phyloP scores from a whole-genome alignment of 2,888 invertebrate genomes.

The Rutpela maculata region DNA sequence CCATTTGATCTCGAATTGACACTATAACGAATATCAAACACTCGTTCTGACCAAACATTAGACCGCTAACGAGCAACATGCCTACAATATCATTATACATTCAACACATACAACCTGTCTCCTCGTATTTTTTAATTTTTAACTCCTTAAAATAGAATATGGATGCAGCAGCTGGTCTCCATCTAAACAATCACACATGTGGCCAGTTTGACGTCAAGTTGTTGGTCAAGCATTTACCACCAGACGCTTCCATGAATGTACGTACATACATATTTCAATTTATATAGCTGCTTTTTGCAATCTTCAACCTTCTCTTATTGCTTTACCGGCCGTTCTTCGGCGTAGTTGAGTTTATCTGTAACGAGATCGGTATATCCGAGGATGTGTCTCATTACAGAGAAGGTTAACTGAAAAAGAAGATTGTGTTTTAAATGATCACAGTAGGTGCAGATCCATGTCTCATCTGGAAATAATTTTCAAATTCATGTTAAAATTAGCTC shows the following conservation, averaged over 20 bases:
- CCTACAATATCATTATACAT: constrained; percentile 58
- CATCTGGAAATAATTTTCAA: neutral
- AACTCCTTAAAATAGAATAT: constrained; percentile 61
- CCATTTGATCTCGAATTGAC: constrained; percentile 65
- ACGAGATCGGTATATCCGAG: constrained; percentile 13
- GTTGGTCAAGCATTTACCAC: constrained; percentile 57
- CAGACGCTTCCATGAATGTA: constrained; percentile 50
- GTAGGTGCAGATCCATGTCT: neutral
- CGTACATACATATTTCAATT: constrained; percentile 53
- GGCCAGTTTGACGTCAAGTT: constrained; percentile 63
- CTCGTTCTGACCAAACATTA: constrained; percentile 56
- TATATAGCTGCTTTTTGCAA: constrained; percentile 52
- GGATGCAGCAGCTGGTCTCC: constrained; percentile 62
- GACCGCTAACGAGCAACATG: constrained; percentile 59
- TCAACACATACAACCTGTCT: constrained; percentile 58
- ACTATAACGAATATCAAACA: constrained; percentile 62
- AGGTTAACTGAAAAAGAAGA: constrained; percentile 1
- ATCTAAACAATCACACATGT: constrained; percentile 64
- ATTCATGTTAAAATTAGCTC: neutral
- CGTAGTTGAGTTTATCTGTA: constrained; percentile 7
- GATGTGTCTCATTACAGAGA: constrained; percentile 23
- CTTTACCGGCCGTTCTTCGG: neutral
- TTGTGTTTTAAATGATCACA: neutral
- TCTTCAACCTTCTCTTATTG: constrained; percentile 8
- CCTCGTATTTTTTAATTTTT: constrained; percentile 54